phyloP scores from a whole-genome alignment of 2,888 invertebrate species.

The Drosophila quasianomalipes region DNA sequence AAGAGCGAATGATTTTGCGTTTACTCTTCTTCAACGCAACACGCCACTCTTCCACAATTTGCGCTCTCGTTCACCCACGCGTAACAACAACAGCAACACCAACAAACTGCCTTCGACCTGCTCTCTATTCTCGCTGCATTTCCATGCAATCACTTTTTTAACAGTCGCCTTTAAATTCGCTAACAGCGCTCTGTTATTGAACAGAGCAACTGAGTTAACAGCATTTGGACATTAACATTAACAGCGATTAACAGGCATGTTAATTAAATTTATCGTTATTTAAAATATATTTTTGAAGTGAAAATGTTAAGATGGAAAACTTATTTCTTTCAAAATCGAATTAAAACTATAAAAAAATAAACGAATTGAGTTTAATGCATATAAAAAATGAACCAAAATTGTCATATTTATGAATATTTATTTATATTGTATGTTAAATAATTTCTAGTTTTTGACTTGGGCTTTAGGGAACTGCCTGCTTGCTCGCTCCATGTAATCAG shows the following conservation, averaged over 20 bases:
- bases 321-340: neutral
- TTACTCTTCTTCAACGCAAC: constrained; percentile 32
- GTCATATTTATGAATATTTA: neutral
- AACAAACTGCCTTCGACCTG: constrained; percentile 1
- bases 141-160: constrained; percentile 14
- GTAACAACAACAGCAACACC: constrained; percentile 1
- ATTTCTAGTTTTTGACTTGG: neutral
- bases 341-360: neutral
- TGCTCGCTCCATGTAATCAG: constrained; percentile 1
- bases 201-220: neutral
- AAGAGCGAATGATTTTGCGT: constrained; percentile 33
- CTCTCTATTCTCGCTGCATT: constrained; percentile 50
- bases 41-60: constrained; percentile 26
- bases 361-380: neutral
- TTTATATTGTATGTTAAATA: neutral
- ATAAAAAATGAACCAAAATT: neutral
- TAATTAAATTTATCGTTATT: constrained; percentile 26
- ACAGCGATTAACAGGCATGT: constrained; percentile 9
- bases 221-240: neutral
- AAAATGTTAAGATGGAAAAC: neutral
- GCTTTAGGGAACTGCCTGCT: neutral
- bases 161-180: neutral
- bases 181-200: constrained; percentile 20
- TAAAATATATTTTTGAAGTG: constrained; percentile 13
- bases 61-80: constrained; percentile 43